A percentile compares a stretch with the other conserved stretches of the same genome.
These are phyloP conservation scores for Drosophila lowei DNA, from an alignment of 1,140 invertebrate species.

Conservation along the genomic window DNA sequence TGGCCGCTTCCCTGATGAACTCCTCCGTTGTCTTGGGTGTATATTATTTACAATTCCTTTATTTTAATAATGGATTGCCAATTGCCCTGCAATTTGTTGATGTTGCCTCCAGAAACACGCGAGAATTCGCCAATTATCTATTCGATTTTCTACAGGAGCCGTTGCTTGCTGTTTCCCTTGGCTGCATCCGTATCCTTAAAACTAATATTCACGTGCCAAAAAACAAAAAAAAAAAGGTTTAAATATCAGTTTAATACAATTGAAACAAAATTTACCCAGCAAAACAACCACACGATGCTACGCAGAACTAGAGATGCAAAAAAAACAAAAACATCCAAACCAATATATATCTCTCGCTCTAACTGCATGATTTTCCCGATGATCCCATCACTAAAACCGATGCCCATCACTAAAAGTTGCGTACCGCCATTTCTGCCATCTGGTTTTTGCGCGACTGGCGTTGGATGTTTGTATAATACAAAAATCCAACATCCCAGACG, in stretches of 20 bases:
- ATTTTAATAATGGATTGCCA: not conserved
- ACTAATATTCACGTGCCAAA: constrained; percentile 70
- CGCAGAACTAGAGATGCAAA: too few species aligned
- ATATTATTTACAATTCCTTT: too few species aligned
- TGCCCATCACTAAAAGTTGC: too few species aligned
- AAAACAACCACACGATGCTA: constrained; percentile 6
- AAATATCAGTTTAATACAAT: constrained; percentile 23
- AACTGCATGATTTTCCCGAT: too few species aligned
- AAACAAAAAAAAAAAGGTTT: constrained; percentile 64
- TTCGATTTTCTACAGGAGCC: constrained; percentile 23
- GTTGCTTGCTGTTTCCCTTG: constrained; percentile 81
- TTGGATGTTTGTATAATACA: too few species aligned
- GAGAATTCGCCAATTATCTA: constrained; percentile 26
- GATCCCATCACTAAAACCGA: too few species aligned
- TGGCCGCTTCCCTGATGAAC: constrained; percentile 90
- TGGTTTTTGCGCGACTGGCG: too few species aligned
- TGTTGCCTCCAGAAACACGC: not conserved
- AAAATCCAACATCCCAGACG: too few species aligned
- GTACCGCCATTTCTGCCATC: too few species aligned
- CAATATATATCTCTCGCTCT: too few species aligned
- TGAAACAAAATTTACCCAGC: constrained; percentile 64
- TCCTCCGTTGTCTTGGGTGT: constrained; percentile 86
- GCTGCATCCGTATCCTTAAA: constrained; percentile 47
- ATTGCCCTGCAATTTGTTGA: constrained; percentile 18
- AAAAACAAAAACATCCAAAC: too few species aligned